phyloP scores from a whole-genome alignment of 2,888 invertebrate species.

The Meiosimyza platycephala region DNA sequence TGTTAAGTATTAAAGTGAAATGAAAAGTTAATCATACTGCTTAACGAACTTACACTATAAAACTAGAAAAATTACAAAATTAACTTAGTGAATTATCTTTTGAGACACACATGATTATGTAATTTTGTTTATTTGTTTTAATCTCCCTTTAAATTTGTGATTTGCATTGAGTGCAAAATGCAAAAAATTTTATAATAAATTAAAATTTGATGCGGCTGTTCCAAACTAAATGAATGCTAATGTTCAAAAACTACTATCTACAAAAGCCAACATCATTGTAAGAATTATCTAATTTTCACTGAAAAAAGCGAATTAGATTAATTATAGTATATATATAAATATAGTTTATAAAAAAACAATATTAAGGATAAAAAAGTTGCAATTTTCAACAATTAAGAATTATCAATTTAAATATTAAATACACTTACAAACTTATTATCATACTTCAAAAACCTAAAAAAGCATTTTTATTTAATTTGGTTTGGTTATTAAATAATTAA shows the following conservation, averaged over 20 bases:
- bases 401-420: constrained; percentile 28
- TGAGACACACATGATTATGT: constrained; percentile 1
- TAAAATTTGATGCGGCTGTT: neutral
- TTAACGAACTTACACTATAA: constrained; percentile 13
- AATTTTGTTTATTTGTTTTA: constrained; percentile 5
- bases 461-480: neutral
- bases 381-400: constrained; percentile 27
- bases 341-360: constrained; percentile 8
- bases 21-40: neutral
- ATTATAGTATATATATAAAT: constrained; percentile 13
- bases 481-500: neutral
- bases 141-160: neutral
- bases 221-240: constrained; percentile 9
- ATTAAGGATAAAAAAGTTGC: constrained; percentile 9
- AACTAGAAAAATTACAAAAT: constrained; percentile 26
- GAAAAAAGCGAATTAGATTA: constrained; percentile 25
- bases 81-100: constrained; percentile 39
- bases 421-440: constrained; percentile 15
- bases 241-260: neutral
- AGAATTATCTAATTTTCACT: neutral
- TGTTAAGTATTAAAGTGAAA: constrained; percentile 15
- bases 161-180: constrained; percentile 30
- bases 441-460: constrained; percentile 3
- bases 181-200: constrained; percentile 3
- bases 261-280: too few species aligned